Base-by-base conservation (phyloP, 1,140 invertebrate species). In the Hylaeus volcanicus region DNA sequence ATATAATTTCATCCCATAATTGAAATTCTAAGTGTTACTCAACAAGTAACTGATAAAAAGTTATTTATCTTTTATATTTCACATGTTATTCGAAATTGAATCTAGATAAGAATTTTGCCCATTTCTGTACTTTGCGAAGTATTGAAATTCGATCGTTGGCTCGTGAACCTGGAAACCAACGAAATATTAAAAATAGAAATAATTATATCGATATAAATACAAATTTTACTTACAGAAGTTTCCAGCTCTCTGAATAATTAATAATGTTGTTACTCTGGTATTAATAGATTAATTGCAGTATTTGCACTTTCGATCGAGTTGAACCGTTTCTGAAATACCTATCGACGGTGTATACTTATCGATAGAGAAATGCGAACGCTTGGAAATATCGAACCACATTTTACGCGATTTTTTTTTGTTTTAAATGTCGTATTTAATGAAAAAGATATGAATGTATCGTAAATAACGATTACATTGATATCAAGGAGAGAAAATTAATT, bases 301-400 rank as follows among this genome's bases (percentile, higher is more conserved):
- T 14, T 26, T 26, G 26, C 26, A 8, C 39, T 41, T 39, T n/a
- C 9, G n/a, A 11, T 58, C 3, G 2, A 45, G 2, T 45, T 71
- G 1, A 5, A 26, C 5, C 15, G 15, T 11, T 58, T 12, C 15
- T 9, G 39, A 2, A 12, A 71, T 41, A n/a, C 26, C 53, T n/a
- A n/a, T 56, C 53, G 69, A 58, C 58, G 15, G 37, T 63, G 64
- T n/a, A 65, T 2, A 5, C 14, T 55, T 69, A 69, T 69, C 48
- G 51, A 70, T 56, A 4, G 37, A 56, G 39, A 2, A 56, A 15
- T n/a, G 9, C 26, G 55, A 68, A 37, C 5, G 37, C 5, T 5
- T n/a, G 37, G 43, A 8, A 55, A 55, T 39, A 39, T 69, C 15
- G 64, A 43, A n/a, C 1, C 2, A 15, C 3, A 41, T 43, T 65